These are phyloP conservation scores for Anas bernieri DNA, from an alignment of 2,797 vertebrate species.

Conservation along the genomic window DNA sequence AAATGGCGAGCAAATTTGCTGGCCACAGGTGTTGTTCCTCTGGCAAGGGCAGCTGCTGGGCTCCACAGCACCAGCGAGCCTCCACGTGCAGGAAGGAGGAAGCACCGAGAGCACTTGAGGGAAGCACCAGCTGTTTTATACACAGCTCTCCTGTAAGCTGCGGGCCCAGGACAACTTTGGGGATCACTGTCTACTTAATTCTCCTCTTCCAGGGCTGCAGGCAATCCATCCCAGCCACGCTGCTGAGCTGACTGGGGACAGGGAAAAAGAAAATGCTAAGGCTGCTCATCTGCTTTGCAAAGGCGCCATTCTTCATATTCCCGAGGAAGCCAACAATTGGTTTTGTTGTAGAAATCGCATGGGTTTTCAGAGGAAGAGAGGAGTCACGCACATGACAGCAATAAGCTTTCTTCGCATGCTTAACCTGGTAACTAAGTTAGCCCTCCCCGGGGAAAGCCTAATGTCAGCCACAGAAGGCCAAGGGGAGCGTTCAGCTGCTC, in stretches of 20 bases:
- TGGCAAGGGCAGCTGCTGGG: background rate
- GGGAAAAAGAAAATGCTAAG: background rate
- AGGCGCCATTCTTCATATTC: background rate
- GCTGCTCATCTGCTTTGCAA: background rate
- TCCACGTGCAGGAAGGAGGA: rapidly evolving
- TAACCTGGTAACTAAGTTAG: constrained; percentile 72
- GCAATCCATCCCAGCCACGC: background rate
- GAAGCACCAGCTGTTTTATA: background rate
- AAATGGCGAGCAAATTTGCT: rapidly evolving
- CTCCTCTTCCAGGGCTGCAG: background rate
- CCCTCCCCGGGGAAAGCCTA: constrained; percentile 72
- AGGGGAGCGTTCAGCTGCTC: constrained; percentile 74
- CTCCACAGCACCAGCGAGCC: background rate
- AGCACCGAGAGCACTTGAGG: background rate
- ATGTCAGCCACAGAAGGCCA: constrained; percentile 71
- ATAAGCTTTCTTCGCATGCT: constrained; percentile 68
- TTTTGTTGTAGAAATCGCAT: background rate
- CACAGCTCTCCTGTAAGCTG: background rate
- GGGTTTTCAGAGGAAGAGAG: constrained; percentile 8
- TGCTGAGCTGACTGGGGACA: background rate
- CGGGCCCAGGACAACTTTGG: rapidly evolving
- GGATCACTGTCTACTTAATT: background rate
- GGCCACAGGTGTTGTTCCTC: rapidly evolving
- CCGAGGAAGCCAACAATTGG: background rate
- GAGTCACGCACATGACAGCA: constrained; percentile 30